Base-by-base conservation (phyloP, 2,113 vertebrate species). In the Pelusios castaneus region DNA sequence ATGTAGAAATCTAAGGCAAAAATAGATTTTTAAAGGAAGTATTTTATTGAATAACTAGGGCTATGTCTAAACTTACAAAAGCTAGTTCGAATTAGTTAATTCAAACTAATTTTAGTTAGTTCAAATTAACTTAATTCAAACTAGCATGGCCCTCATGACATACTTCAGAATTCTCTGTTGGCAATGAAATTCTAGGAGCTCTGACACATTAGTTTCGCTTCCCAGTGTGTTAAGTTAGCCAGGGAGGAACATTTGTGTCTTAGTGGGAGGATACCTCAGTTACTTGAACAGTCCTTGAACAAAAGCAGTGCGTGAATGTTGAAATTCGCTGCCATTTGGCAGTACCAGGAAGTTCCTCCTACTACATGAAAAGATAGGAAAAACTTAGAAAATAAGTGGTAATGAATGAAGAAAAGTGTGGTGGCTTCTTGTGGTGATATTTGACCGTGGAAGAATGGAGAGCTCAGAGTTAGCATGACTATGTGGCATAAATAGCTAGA, bases 121-220 rank as follows among this genome's bases (percentile, higher is more conserved):
- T n/a, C n/a, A n/a, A n/a, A n/a, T n/a, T n/a, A n/a, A n/a, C n/a
- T n/a, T n/a, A n/a, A n/a, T n/a, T n/a, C n/a, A n/a, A n/a, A n/a
- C n/a, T n/a, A n/a, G n/a, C n/a, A 31, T 24, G 84, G 38, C 25
- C 58, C 89, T 85, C 79, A 80, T 34, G 0, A 90, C 84, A 77
- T 79, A 14, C 29, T 95, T 83, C 43, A 75, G n/a, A 73, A 94
- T 80, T 75, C n/a, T 77, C 52, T 56, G 1, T 11, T 86, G 54
- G 8, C 80, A 92, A 85, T 92, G 63, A 94, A 91, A 94, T 45
- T n/a, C 31, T 38, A 51, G 87, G n/a, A 94, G 19, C 25, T 79
- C 80, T 49, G 76, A 21, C 43, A 22, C 56, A 63, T 17, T 84
- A 54, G 16, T 94, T 51, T 88, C 1, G 0, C 51, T 79, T 78